Evolutionary conservation across 2,888 invertebrate species (phyloP).

Genomic region (Caenorhabditis drosophilae): DNA sequence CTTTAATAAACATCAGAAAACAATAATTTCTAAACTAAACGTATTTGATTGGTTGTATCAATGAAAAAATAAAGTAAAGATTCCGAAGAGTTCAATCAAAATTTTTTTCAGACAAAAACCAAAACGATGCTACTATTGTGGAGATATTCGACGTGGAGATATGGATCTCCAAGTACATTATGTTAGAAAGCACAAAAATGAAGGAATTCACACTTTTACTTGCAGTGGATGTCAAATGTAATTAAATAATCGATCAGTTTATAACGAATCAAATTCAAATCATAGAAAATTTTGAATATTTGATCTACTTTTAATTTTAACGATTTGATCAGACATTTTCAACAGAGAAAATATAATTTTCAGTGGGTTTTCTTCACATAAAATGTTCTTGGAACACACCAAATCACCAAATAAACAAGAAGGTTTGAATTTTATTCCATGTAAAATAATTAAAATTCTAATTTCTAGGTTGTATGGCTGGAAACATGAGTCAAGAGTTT

Average conservation of each 20-base stretch:
- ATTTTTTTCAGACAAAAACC: constrained; percentile 6
- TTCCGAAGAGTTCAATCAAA: too few relatives aligned
- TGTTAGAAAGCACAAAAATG: constrained; percentile 17
- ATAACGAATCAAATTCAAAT: neutral
- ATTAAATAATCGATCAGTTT: too few relatives aligned
- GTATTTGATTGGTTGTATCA: too few relatives aligned
- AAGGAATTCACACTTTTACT: constrained; percentile 12
- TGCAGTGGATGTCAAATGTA: constrained; percentile 9
- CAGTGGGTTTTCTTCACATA: constrained; percentile 20
- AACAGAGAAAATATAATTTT: too few relatives aligned
- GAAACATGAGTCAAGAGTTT: constrained; percentile 10
- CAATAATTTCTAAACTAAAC: neutral
- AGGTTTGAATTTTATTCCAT: neutral
- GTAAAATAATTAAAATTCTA: neutral
- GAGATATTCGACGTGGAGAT: constrained; percentile 14
- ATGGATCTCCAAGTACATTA: constrained; percentile 24
- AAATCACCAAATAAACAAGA: neutral
- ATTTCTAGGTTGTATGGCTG: constrained; percentile 11
- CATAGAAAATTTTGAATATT: neutral
- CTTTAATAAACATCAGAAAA: neutral
- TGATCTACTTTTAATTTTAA: too few relatives aligned
- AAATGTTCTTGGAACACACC: constrained; percentile 13
- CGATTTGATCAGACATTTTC: too few relatives aligned
- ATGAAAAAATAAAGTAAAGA: neutral
- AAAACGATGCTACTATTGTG: constrained; percentile 28